Evolutionary conservation across 2,113 vertebrate species (phyloP).

Genomic region (Onychostoma macrolepis): DNA sequence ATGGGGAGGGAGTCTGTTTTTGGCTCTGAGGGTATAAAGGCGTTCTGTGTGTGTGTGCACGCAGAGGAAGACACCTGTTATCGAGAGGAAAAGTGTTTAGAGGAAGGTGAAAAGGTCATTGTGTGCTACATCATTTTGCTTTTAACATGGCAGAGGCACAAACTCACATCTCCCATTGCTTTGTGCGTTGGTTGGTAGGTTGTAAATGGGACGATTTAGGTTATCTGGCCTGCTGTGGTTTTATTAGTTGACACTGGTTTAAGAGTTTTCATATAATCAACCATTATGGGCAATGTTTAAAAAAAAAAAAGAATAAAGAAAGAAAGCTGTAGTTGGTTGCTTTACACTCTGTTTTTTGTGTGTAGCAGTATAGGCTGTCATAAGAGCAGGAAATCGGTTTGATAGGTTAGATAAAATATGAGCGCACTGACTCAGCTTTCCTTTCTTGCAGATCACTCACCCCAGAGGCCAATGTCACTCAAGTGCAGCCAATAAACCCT

Average conservation of each 20-base stretch:
- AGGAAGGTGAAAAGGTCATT: background rate
- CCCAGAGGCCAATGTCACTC: background rate
- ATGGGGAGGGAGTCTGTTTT: constrained; percentile 38
- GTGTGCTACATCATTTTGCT: background rate
- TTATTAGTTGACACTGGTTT: background rate
- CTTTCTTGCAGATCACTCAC: background rate
- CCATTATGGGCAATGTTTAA: background rate
- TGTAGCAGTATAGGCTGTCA: background rate
- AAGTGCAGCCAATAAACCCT: constrained; percentile 12
- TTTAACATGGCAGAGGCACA: background rate
- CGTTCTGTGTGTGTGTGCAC: constrained; percentile 14
- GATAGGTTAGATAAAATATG: background rate
- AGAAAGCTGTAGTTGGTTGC: background rate
- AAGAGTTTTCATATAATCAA: background rate
- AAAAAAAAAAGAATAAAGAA: background rate
- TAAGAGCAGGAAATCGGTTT: background rate
- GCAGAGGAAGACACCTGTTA: constrained; percentile 32
- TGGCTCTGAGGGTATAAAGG: constrained; percentile 42
- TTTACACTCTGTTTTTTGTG: background rate
- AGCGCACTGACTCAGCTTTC: background rate
- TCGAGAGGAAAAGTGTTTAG: background rate
- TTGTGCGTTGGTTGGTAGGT: background rate
- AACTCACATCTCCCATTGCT: background rate
- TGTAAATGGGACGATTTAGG: background rate
- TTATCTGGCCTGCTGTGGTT: background rate